phyloP scores from a whole-genome alignment of 1,140 invertebrate species.

The Nebria ingens region DNA sequence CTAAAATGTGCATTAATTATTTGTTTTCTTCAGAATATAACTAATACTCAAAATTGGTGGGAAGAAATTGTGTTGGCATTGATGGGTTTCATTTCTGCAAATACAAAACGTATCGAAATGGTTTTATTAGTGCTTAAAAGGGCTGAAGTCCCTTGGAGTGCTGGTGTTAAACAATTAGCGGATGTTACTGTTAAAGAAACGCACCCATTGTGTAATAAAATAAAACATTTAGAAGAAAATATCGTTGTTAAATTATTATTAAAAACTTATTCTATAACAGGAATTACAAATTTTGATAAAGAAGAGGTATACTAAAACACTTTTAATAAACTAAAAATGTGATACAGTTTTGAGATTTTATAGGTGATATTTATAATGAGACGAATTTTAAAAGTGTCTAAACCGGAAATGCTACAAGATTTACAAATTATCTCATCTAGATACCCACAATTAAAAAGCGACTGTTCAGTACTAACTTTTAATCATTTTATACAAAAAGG shows the following conservation, averaged over 20 bases:
- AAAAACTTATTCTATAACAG: neutral
- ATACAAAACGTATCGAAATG: neutral
- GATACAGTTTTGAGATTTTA: neutral
- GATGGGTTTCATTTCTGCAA: neutral
- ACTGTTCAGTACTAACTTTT: neutral
- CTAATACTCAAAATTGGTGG: neutral
- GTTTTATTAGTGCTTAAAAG: neutral
- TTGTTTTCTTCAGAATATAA: neutral
- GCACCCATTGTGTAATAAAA: neutral
- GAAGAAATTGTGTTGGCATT: neutral
- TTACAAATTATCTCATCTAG: neutral
- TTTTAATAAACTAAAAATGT: neutral
- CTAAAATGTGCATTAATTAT: neutral
- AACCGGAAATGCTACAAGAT: neutral
- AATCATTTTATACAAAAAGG: neutral
- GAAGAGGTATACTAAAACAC: neutral
- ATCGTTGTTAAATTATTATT: neutral
- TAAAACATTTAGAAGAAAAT: neutral
- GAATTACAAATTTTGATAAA: neutral
- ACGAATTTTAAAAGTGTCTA: neutral
- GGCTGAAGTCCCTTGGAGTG: neutral
- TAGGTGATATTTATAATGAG: neutral
- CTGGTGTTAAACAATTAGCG: neutral
- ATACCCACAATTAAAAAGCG: neutral
- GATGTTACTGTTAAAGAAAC: neutral